These are phyloP conservation scores for Pholis gunnellus DNA, from an alignment of 2,113 vertebrate species.

Conservation along the genomic window DNA sequence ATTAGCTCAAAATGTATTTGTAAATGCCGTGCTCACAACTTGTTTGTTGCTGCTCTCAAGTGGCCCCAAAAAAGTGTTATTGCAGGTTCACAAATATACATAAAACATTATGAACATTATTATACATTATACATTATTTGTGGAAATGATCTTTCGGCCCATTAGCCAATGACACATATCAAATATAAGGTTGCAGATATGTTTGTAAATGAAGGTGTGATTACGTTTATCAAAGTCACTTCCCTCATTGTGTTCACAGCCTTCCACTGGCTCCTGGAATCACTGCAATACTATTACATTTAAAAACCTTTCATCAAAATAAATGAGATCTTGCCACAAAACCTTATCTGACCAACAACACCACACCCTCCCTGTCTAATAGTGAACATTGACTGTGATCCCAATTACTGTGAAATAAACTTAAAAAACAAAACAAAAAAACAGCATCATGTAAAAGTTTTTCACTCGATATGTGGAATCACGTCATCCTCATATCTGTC, in stretches of 20 bases:
- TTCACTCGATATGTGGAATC: not conserved
- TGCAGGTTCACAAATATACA: not conserved
- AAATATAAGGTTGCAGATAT: not conserved
- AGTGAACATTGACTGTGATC: not conserved
- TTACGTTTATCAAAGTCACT: no score
- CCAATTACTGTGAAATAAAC: no score
- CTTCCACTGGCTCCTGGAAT: not conserved
- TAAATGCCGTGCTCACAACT: no score
- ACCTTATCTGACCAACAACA: not conserved
- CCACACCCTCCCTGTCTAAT: not conserved
- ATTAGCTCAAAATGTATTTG: not conserved
- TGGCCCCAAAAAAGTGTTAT: not conserved
- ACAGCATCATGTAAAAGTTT: not conserved
- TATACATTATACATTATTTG: not conserved
- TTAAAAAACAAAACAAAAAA: no score
- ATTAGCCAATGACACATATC: not conserved
- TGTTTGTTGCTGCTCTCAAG: not conserved
- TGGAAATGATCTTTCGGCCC: not conserved
- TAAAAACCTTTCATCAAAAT: not conserved
- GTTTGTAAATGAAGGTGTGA: not conserved
- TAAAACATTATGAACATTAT: not conserved
- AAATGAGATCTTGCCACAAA: not conserved
- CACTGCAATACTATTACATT: not conserved
- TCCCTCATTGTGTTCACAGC: not conserved
- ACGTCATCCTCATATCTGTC: constrained; percentile 15